Conservation (phyloP, 1,140 invertebrate genomes). For the Rhysida immarginata region DNA sequence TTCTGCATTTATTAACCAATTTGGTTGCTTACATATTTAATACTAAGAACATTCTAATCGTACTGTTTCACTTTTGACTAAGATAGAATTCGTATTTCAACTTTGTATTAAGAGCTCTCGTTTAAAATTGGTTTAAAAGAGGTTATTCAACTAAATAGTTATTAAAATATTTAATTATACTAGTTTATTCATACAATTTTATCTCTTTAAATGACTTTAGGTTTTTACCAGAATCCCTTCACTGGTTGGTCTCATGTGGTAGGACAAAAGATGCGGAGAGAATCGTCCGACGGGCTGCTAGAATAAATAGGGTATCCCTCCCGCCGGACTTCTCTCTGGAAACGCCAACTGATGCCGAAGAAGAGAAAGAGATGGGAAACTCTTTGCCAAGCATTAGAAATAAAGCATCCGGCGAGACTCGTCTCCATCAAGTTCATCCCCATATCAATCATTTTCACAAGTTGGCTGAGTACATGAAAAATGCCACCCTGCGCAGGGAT, state of each 20-base stretch:
- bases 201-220: constrained; percentile 16
- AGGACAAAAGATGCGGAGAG: neutral
- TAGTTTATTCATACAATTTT: too few relatives aligned
- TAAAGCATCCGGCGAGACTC: neutral
- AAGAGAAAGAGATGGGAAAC: neutral
- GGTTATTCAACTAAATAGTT: too few relatives aligned
- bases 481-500: constrained; percentile 3
- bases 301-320: constrained; percentile 7
- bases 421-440: constrained; percentile 9
- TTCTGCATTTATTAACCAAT: too few relatives aligned
- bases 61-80: too few relatives aligned
- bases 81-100: too few relatives aligned
- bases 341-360: neutral
- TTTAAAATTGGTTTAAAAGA: too few relatives aligned
- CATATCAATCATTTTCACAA: constrained; percentile 9
- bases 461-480: constrained; percentile 8
- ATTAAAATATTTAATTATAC: too few relatives aligned
- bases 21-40: too few relatives aligned
- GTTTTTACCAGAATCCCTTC: constrained; percentile 16
- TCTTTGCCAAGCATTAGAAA: neutral
- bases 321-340: constrained; percentile 7
- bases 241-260: constrained; percentile 10
- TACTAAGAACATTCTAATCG: too few relatives aligned
- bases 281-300: constrained; percentile 8
- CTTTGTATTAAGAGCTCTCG: too few relatives aligned